Conservation (phyloP, 1,140 invertebrate genomes). For the Muscidifurax raptorellus region DNA sequence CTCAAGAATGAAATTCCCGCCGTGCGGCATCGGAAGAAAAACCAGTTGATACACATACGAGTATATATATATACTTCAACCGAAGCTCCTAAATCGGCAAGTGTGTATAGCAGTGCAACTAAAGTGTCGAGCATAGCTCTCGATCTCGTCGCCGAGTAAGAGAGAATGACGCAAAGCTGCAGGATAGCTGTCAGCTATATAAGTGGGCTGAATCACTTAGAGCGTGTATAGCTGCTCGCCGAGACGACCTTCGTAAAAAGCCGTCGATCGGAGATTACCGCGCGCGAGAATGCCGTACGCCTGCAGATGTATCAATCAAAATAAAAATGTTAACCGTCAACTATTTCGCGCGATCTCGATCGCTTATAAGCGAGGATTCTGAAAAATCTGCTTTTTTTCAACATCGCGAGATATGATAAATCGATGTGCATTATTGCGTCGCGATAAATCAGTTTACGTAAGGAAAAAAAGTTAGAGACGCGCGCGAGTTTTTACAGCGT, state of each 20-base stretch:
- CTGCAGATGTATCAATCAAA: slow-evolving; percentile 6
- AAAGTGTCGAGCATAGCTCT: too few relatives aligned
- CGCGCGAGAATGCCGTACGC: slow-evolving; percentile 60
- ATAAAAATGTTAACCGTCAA: background rate
- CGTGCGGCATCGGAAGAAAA: background rate
- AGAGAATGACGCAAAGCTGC: slow-evolving; percentile 45
- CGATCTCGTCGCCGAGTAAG: too few relatives aligned
- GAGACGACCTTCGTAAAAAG: slow-evolving; percentile 69
- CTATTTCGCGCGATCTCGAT: too few relatives aligned
- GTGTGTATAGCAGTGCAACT: too few relatives aligned
- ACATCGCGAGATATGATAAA: too few relatives aligned
- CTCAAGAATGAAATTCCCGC: background rate
- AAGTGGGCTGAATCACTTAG: slow-evolving; percentile 55
- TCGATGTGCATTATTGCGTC: too few relatives aligned
- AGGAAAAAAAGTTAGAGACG: too few relatives aligned
- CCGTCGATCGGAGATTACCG: slow-evolving; percentile 65
- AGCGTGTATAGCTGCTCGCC: slow-evolving; percentile 49
- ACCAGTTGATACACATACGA: background rate
- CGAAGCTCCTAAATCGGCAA: slow-evolving; percentile 48
- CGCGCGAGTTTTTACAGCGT: too few relatives aligned
- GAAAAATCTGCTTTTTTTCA: too few relatives aligned
- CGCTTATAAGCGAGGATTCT: too few relatives aligned
- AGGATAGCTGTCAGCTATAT: slow-evolving; percentile 49
- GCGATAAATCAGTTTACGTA: too few relatives aligned
- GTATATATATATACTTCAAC: too few relatives aligned